phyloP scores from a whole-genome alignment of 64 coral and sea anemone species.

The Anthopleura sola region DNA sequence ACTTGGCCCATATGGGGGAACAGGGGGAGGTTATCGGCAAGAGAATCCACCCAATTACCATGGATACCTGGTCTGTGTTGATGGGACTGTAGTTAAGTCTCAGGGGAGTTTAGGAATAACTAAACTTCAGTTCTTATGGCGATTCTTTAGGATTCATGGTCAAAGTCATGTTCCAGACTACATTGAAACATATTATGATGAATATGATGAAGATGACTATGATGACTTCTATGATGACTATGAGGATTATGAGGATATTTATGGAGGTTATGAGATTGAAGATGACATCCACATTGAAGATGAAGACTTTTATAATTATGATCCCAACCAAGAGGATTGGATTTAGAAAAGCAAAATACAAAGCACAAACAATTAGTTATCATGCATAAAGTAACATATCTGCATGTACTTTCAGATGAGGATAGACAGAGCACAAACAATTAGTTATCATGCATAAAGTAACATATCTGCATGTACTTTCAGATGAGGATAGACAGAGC shows the following conservation, averaged over 20 bases:
- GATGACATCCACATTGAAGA: conserved; percentile 16
- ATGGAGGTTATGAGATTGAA: conserved; percentile 22
- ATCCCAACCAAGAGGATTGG: neutral
- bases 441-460: neutral
- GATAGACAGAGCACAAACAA: neutral
- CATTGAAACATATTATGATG: neutral
- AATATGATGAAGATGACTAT: conserved; percentile 20
- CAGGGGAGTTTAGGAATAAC: conserved; percentile 82
- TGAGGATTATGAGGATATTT: conserved; percentile 24
- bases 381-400: too few relatives aligned
- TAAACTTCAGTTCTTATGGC: conserved; percentile 73
- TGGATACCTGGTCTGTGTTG: conserved; percentile 56
- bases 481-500: too few relatives aligned
- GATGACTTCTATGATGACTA: conserved; percentile 31
- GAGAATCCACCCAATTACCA: conserved; percentile 37
- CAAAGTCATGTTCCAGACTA: conserved; percentile 8
- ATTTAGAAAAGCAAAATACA: neutral
- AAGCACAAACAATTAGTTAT: neutral
- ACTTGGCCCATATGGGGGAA: conserved; percentile 73
- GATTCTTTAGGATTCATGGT: conserved; percentile 32
- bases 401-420: too few relatives aligned
- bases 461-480: too few relatives aligned
- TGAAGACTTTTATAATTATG: neutral
- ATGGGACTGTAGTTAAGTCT: conserved; percentile 52
- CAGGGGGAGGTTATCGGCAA: conserved; percentile 25